Conservation (phyloP, 2,888 invertebrate species). For the Cephus spinipes region DNA sequence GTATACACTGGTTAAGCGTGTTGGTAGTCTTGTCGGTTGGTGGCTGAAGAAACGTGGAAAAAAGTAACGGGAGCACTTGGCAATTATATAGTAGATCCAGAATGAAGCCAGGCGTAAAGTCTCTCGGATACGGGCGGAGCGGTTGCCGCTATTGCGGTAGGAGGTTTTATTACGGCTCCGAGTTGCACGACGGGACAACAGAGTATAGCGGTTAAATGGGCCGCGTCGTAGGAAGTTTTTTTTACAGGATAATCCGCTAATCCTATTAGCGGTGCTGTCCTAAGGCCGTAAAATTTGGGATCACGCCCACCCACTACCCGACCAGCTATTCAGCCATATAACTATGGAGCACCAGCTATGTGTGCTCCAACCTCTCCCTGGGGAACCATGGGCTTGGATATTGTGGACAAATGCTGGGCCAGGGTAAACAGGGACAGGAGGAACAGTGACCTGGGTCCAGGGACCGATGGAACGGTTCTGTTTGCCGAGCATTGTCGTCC, state of each 20-base stretch:
- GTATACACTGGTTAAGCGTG: background rate
- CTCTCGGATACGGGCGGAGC: background rate
- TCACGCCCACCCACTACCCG: background rate
- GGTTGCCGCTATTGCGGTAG: background rate
- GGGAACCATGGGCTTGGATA: background rate
- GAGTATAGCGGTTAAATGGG: background rate
- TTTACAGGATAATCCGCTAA: constrained; percentile 45
- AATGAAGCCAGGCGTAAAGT: background rate
- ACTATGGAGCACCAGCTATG: background rate
- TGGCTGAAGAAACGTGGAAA: background rate
- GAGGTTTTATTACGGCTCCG: background rate
- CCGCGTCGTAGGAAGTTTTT: constrained; percentile 18
- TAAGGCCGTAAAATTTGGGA: constrained; percentile 41
- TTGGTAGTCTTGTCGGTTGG: background rate
- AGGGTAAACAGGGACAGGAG: constrained; percentile 20
- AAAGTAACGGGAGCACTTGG: background rate
- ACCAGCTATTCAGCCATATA: background rate
- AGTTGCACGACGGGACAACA: background rate
- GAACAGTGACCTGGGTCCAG: constrained; percentile 33
- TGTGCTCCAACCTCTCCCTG: background rate
- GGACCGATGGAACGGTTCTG: constrained; percentile 26
- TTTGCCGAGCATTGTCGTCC: constrained; percentile 38
- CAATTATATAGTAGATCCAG: background rate
- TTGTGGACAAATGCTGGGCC: constrained; percentile 15
- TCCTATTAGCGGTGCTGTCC: constrained; percentile 44